Base-by-base conservation (phyloP, 2,113 vertebrate species). In the Actenoides lindsayi region DNA sequence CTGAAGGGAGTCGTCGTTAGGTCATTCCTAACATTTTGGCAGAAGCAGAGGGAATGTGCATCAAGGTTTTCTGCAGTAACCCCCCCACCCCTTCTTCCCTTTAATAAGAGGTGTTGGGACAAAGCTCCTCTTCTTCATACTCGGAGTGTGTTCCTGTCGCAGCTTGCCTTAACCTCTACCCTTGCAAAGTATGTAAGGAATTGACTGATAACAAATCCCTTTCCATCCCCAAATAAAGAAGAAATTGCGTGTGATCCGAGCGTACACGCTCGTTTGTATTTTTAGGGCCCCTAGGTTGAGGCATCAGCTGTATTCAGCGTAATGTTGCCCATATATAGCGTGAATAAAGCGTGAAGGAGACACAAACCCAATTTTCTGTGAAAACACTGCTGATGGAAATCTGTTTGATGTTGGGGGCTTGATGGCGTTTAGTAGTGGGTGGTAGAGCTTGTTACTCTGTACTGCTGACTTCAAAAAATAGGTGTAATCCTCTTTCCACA, bases 151-250 rank as follows among this genome's bases (percentile, higher is more conserved):
- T 83, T 95, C 91, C 42, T 96, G 95, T 81, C 83, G 37, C 85
- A 41, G 95, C 88, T 78, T 93, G 92, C 62, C 73, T 92, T 90
- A 64, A 94, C 91, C 93, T 92, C 90, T 96, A 44, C 88, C 80
- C 94, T 93, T 1, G 3, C 42, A 11, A 94, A 90, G 83, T 60
- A 95, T 94, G 85, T 33, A 53, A 94, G 94, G 95, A 97, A 95
- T 94, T 84, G 81, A 2, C 96, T 96, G 96, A 96, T 97, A 97
- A 94, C 87, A 84, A 78, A 87, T 75, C 89, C 87, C 57, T 53
- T 89, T 60, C 81, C 89, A 79, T 95, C 93, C 87, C 93, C 87
- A 93, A 95, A 93, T 95, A 93, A 93, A 96, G 96, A 54, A 96
- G 87, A 83, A 79, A 57, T 57, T 0, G 2, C 56, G 57, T 4